Conservation (phyloP, 2,888 invertebrate genomes). For the Drosophila sordidapex region DNA sequence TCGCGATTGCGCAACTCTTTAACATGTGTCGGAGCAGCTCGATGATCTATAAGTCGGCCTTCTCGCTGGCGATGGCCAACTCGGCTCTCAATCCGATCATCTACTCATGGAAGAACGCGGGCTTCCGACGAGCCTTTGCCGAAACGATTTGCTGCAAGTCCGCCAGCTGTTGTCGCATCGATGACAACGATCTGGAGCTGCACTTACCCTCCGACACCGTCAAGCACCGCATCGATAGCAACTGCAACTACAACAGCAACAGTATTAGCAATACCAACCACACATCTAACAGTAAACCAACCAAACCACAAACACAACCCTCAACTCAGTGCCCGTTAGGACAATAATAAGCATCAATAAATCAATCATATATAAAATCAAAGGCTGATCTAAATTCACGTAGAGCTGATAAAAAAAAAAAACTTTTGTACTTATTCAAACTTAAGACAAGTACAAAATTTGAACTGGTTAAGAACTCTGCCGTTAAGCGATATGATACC, state of each 20-base stretch:
- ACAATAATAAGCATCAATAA: slow-evolving; percentile 35
- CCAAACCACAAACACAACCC: slow-evolving; percentile 29
- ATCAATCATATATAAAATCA: neutral
- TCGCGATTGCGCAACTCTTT: slow-evolving; percentile 88
- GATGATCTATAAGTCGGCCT: slow-evolving; percentile 88
- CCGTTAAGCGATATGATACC: neutral
- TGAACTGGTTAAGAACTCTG: neutral
- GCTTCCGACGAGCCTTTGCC: slow-evolving; percentile 90
- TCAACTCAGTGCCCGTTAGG: slow-evolving; percentile 46
- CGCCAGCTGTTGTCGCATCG: slow-evolving; percentile 58
- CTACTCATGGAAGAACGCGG: slow-evolving; percentile 94
- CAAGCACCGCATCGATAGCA: slow-evolving; percentile 64
- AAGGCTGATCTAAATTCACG: neutral
- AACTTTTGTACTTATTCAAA: neutral
- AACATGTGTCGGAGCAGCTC: slow-evolving; percentile 86
- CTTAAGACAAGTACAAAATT: neutral
- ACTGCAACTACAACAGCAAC: slow-evolving; percentile 16
- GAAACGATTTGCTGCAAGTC: slow-evolving; percentile 87
- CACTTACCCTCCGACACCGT: slow-evolving; percentile 62
- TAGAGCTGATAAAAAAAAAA: neutral
- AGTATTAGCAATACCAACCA: slow-evolving; percentile 14
- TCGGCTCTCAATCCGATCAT: slow-evolving; percentile 93
- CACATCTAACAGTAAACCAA: slow-evolving; percentile 7
- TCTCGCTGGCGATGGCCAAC: slow-evolving; percentile 91
- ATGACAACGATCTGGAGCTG: slow-evolving; percentile 46